Evolutionary conservation across 2,888 invertebrate species (phyloP).

Genomic region (Stramonita haemastoma): DNA sequence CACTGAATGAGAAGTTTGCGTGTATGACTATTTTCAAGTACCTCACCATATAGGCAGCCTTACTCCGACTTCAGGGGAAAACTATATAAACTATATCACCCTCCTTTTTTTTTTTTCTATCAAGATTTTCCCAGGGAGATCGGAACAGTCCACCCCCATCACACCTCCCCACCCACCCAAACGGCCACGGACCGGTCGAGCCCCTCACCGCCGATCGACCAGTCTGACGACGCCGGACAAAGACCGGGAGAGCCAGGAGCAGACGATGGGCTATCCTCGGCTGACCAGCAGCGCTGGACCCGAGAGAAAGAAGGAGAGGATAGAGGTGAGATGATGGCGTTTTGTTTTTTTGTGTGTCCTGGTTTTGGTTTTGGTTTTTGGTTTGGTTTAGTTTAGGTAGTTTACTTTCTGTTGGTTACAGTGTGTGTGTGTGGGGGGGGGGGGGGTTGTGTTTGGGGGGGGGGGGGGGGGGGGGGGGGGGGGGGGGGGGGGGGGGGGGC

Average conservation of each 20-base stretch:
- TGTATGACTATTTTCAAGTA: no score
- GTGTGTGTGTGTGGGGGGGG: no score
- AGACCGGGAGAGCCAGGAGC: slow-evolving; percentile 40
- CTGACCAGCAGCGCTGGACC: slow-evolving; percentile 60
- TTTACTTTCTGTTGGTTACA: background rate
- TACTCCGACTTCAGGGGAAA: no score
- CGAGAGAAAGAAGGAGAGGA: slow-evolving; percentile 63
- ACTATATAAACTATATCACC: background rate
- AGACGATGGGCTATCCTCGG: slow-evolving; percentile 45
- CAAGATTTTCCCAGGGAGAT: slow-evolving; percentile 46
- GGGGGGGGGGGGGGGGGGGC: no score
- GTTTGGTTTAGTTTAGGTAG: background rate
- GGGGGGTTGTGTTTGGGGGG: no score
- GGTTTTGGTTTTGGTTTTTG: background rate
- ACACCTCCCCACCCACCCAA: slow-evolving; percentile 70
- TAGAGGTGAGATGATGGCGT: slow-evolving; percentile 60
- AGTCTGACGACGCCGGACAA: slow-evolving; percentile 63
- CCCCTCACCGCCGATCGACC: slow-evolving; percentile 62
- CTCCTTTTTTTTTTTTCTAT: background rate
- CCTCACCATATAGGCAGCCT: no score
- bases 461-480: no score
- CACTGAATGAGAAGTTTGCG: no score
- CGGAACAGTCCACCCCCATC: slow-evolving; percentile 58
- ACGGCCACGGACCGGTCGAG: slow-evolving; percentile 59
- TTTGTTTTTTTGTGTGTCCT: no score